A percentile compares a stretch with the other conserved stretches of the same genome.
Evolutionary conservation across 1,140 invertebrate species (phyloP).

Genomic region (Papilio glaucus): DNA sequence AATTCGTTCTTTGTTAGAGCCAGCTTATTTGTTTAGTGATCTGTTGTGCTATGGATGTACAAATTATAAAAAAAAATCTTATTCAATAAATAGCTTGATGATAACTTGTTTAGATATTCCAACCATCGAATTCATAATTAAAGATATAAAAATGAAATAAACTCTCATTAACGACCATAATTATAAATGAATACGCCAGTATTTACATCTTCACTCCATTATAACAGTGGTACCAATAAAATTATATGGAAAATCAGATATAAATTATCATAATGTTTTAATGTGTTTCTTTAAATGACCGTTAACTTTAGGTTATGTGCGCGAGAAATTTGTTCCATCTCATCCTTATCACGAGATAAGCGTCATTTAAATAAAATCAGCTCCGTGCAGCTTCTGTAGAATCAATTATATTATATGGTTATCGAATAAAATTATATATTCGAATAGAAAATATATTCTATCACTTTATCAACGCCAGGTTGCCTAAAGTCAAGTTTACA

Average conservation of each 20-base stretch:
- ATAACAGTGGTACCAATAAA: background rate
- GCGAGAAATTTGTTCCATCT: background rate
- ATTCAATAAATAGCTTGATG: too few species aligned
- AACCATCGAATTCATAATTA: too few species aligned
- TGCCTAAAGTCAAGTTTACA: too few species aligned
- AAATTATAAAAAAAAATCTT: too few species aligned
- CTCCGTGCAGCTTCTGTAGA: background rate
- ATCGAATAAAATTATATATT: too few species aligned
- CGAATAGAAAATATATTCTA: too few species aligned
- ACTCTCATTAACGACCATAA: background rate
- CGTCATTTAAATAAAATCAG: constrained; percentile 2
- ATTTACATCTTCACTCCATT: background rate
- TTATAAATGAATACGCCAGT: background rate
- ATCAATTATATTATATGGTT: background rate
- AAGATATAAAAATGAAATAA: background rate
- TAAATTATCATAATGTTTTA: background rate
- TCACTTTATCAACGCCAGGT: too few species aligned
- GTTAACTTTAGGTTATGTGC: background rate
- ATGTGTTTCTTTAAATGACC: background rate
- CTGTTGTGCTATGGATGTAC: too few species aligned
- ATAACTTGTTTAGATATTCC: too few species aligned
- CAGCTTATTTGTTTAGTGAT: too few species aligned
- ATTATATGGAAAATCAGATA: background rate
- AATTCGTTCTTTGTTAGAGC: too few species aligned
- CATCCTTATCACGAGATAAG: background rate